Evolutionary conservation across 2,797 vertebrate genomes (phyloP).

Genomic region (Lepus townsendii): DNA sequence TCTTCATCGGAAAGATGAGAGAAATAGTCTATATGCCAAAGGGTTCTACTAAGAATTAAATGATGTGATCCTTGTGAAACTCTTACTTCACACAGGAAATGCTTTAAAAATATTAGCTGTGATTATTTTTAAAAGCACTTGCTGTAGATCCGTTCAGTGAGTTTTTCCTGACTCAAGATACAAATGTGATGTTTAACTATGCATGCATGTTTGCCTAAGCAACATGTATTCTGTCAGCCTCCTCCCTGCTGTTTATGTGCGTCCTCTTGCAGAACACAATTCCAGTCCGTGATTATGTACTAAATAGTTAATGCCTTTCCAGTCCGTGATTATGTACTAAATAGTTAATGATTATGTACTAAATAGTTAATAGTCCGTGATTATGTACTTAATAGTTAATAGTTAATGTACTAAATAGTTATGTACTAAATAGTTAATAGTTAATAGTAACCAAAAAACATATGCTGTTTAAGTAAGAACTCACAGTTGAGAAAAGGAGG

Average conservation of each 20-base stretch:
- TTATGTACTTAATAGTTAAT: background rate
- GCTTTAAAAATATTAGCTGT: background rate
- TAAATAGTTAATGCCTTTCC: background rate
- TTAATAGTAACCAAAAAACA: background rate
- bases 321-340: background rate
- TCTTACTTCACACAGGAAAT: background rate
- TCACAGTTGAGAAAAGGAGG: background rate
- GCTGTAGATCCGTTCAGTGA: background rate
- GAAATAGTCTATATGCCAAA: background rate
- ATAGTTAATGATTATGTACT: background rate
- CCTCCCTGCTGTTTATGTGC: background rate
- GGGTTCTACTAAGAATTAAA: background rate
- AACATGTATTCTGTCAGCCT: background rate
- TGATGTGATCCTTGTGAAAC: background rate
- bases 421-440: background rate
- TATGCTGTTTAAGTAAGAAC: slow-evolving; percentile 24
- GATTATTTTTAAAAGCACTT: background rate
- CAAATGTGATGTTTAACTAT: background rate
- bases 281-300: background rate
- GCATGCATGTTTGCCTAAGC: background rate
- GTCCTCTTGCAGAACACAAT: background rate
- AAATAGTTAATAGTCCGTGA: no score
- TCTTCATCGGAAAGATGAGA: slow-evolving; percentile 7
- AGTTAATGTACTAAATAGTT: no score
- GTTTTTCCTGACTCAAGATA: background rate